Evolutionary conservation across 23 tunicate genomes (phyloP).

Genomic region (Trididemnum clinides): DNA sequence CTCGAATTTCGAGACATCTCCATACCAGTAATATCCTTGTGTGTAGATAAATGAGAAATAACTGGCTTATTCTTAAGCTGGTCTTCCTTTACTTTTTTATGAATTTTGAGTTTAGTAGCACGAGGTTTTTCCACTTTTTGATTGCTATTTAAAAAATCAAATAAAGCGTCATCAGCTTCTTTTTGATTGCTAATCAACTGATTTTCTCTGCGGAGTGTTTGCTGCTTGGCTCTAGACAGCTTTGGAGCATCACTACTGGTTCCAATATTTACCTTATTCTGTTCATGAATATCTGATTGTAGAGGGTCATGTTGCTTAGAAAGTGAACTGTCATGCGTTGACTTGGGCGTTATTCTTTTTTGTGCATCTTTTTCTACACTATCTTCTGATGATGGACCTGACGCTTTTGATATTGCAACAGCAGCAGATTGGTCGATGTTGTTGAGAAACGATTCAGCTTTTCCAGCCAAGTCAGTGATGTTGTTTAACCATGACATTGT

Average conservation of each 20-base stretch:
- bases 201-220: background rate
- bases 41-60: background rate
- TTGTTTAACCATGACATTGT: conserved; percentile 91
- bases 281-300: background rate
- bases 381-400: background rate
- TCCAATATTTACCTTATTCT: background rate
- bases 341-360: background rate
- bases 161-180: conserved; percentile 68
- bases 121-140: conserved; percentile 37
- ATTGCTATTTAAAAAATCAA: conserved; percentile 74
- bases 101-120: background rate
- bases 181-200: background rate
- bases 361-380: background rate
- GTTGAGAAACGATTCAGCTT: conserved; percentile 88
- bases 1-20: conserved; percentile 83
- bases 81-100: background rate
- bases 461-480: conserved; percentile 78
- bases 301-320: background rate
- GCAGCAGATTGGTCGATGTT: conserved; percentile 97
- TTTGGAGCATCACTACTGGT: background rate
- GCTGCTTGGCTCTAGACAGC: background rate
- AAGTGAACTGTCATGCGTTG: background rate
- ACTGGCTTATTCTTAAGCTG: background rate
- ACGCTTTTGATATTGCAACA: conserved; percentile 66
- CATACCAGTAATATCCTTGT: conserved; percentile 2